These are phyloP conservation scores for Tragelaphus oryx DNA, from an alignment of 2,797 vertebrate species.

Conservation along the genomic window DNA sequence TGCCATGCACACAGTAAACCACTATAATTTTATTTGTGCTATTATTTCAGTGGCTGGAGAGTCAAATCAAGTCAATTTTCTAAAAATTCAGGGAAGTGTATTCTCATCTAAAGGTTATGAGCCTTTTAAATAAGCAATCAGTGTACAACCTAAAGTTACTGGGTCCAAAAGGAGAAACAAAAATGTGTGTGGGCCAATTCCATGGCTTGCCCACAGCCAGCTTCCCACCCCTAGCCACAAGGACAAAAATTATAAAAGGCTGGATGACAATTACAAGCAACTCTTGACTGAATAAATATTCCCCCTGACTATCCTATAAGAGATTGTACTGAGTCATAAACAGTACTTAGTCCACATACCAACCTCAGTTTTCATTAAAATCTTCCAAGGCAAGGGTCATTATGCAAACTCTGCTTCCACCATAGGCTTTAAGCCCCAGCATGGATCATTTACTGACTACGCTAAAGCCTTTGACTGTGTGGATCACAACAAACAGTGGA, in stretches of 20 bases:
- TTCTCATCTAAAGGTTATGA: neutral
- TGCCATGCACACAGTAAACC: rapidly evolving
- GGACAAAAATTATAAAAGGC: neutral
- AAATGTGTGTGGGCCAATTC: neutral
- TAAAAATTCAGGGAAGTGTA: neutral
- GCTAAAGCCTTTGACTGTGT: neutral
- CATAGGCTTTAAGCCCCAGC: neutral
- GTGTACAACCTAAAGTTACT: neutral
- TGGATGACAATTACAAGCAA: neutral
- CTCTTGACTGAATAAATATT: neutral
- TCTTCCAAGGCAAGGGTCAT: neutral
- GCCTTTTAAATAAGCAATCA: neutral
- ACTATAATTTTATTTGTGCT: rapidly evolving
- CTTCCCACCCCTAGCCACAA: too few relatives aligned
- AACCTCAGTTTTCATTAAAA: neutral
- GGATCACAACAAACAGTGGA: neutral
- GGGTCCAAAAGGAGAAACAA: neutral
- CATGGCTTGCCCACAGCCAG: too few relatives aligned
- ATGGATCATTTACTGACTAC: rapidly evolving
- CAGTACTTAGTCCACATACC: too few relatives aligned
- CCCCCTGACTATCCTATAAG: neutral
- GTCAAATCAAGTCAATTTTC: neutral
- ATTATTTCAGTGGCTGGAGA: neutral
- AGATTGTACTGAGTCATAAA: neutral
- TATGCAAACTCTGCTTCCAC: neutral